Base-by-base conservation (phyloP, 1,140 invertebrate species). In the Eulimnadia texana region DNA sequence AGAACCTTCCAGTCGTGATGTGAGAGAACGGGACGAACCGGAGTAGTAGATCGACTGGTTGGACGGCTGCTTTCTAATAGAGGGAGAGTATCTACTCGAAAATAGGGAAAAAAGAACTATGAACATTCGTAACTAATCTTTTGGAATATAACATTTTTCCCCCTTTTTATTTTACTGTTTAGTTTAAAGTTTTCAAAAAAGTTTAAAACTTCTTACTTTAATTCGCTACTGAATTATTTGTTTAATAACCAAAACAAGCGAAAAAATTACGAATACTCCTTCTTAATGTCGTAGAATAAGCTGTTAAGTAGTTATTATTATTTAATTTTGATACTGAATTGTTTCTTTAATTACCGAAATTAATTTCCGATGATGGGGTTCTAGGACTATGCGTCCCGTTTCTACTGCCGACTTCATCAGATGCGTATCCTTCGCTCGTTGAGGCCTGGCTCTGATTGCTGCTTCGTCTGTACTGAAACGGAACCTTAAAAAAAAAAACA, bases 1-100 rank as follows among this genome's bases (percentile, higher is more conserved):
- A 63, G 58, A 3, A 50, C 50, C 23, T 51, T 50, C 50, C 62
- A 58, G 27, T 63, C 62, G 24, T 63, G 55, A 16, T 42, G 33
- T 9, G 33, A 42, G 33, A 42, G 33, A 42, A 42, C 33, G 6
- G 33, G 33, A 6, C 33, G 33, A 9, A 42, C 33, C 6, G 33
- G 33, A 9, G 33, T 42, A 6, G 33, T 42, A 6, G 33, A 42
- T 9, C 33, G 33, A 42, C 33, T 42, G 33, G 33, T 16, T 16
- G 33, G 33, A 16, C 16, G 33, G 33, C 33, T 42, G 16, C 33
- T 42, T 6, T 6, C 33, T 42, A 42, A 42, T 16, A 42, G 16
- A 9, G 33, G 33, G 16, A 16, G 6, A 9, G 33, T 42, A 16
- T 42, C 33, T 42, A 42, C 16, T 9, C 16, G 6, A 16, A 9